These are phyloP conservation scores for Boloria euphrosyne DNA, from an alignment of 2,888 invertebrate species.

Conservation along the genomic window DNA sequence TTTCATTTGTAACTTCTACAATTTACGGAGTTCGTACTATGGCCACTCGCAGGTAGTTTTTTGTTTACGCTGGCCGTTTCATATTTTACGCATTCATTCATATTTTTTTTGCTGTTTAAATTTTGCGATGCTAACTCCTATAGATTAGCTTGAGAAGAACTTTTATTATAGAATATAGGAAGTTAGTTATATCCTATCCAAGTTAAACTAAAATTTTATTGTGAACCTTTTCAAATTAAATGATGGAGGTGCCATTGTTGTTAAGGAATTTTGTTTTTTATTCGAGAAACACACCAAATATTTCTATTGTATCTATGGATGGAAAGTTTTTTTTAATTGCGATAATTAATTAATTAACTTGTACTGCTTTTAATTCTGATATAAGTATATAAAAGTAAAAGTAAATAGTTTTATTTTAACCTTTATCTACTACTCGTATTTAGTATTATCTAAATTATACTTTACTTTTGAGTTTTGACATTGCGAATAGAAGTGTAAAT, in stretches of 20 bases:
- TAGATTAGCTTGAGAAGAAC: conserved; percentile 11
- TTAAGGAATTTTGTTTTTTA: too few relatives aligned
- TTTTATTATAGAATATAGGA: neutral
- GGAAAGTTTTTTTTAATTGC: too few relatives aligned
- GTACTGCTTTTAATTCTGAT: too few relatives aligned
- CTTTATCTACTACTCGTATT: neutral
- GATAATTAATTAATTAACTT: too few relatives aligned
- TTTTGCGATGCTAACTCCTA: conserved; percentile 6
- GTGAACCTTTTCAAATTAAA: too few relatives aligned
- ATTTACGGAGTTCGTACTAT: conserved; percentile 59
- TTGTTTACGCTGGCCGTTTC: conserved; percentile 56
- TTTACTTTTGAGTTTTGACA: neutral
- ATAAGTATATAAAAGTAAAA: too few relatives aligned
- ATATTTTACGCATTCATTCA: conserved; percentile 46
- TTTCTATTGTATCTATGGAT: too few relatives aligned
- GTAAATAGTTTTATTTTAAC: too few relatives aligned
- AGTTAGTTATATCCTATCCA: too few relatives aligned
- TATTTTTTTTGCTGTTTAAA: conserved; percentile 17
- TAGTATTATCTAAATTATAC: neutral
- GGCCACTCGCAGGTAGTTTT: conserved; percentile 62
- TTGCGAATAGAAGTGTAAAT: neutral
- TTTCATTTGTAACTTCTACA: conserved; percentile 69
- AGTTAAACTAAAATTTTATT: too few relatives aligned
- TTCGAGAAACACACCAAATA: too few relatives aligned
- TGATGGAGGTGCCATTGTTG: too few relatives aligned